Evolutionary conservation across 2,888 invertebrate genomes (phyloP).

Genomic region (Lasioglossum marginatum): DNA sequence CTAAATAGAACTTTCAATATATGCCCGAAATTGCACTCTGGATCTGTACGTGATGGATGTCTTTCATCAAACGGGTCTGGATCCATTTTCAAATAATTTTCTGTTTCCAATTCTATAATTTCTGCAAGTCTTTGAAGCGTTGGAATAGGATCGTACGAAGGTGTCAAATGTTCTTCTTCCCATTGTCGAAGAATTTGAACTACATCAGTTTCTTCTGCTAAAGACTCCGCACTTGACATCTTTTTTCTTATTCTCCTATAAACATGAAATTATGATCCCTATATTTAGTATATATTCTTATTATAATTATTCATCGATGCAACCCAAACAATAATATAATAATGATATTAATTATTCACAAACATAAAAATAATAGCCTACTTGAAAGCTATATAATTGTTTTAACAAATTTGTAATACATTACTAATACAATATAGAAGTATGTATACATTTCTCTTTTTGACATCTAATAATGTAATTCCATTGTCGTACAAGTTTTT

Average conservation of each 20-base stretch:
- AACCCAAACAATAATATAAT: neutral
- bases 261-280: neutral
- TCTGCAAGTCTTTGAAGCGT: constrained; percentile 93
- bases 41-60: constrained; percentile 97
- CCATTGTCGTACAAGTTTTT: neutral
- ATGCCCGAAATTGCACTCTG: constrained; percentile 95
- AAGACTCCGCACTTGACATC: constrained; percentile 81
- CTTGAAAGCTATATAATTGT: neutral
- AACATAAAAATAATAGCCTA: neutral
- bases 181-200: constrained; percentile 89
- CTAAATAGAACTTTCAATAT: constrained; percentile 96
- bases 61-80: constrained; percentile 99
- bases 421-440: neutral
- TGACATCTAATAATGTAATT: neutral
- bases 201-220: constrained; percentile 83
- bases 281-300: neutral
- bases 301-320: neutral
- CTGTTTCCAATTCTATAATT: constrained; percentile 96
- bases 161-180: constrained; percentile 91
- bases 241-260: constrained; percentile 35
- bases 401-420: neutral
- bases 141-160: constrained; percentile 92
- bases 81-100: constrained; percentile 97
- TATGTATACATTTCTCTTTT: neutral
- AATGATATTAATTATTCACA: neutral